phyloP scores from a whole-genome alignment of 2,797 vertebrate genomes.

The Bufotes viridis region DNA sequence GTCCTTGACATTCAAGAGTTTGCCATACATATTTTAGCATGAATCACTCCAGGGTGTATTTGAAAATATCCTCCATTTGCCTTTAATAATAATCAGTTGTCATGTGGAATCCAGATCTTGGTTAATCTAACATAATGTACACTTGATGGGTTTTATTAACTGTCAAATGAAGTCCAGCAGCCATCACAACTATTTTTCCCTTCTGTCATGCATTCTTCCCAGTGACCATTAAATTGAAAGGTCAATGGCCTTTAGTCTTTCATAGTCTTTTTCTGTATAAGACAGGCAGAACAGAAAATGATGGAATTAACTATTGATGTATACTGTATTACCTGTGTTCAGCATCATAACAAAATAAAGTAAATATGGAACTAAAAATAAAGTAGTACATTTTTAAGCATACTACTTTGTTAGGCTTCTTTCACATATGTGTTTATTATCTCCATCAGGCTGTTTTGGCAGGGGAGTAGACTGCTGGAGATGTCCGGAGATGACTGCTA shows the following conservation, averaged over 20 bases:
- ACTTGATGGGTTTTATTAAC: constrained; percentile 81
- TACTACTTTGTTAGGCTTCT: neutral
- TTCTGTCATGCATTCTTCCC: constrained; percentile 71
- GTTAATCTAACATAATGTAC: constrained; percentile 78
- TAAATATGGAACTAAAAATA: neutral
- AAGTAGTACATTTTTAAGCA: neutral
- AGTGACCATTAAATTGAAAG: constrained; percentile 75
- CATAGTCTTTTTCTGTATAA: constrained; percentile 68
- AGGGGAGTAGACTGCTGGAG: too few relatives aligned
- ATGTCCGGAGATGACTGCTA: too few relatives aligned
- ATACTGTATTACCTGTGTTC: neutral
- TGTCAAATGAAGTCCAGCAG: constrained; percentile 73
- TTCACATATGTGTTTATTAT: neutral
- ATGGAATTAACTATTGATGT: neutral
- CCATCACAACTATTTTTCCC: constrained; percentile 69
- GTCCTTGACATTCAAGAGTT: constrained; percentile 82
- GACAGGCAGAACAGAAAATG: constrained; percentile 42
- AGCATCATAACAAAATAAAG: neutral
- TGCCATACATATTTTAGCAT: constrained; percentile 77
- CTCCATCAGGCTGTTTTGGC: too few relatives aligned
- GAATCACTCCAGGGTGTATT: constrained; percentile 79
- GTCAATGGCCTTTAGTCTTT: constrained; percentile 74
- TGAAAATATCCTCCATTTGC: constrained; percentile 80
- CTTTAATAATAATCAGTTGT: constrained; percentile 84
- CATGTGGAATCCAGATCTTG: constrained; percentile 77